Evolutionary conservation across 1,140 invertebrate species (phyloP).

Genomic region (Neodiprion fabricii): DNA sequence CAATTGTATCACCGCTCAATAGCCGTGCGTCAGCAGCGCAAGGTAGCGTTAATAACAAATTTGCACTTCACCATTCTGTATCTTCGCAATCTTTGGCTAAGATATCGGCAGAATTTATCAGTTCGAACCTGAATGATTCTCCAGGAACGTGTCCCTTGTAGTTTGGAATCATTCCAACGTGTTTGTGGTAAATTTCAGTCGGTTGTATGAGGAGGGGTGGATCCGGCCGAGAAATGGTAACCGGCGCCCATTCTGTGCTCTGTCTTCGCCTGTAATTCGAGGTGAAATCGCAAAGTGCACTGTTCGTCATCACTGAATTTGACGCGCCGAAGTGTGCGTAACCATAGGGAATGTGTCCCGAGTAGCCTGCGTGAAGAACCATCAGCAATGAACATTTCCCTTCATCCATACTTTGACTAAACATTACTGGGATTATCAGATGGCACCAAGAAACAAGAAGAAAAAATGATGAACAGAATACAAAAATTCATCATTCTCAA

Average conservation of each 20-base stretch:
- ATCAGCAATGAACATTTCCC: neutral
- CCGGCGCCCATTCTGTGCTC: slow-evolving; percentile 73
- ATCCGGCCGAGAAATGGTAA: slow-evolving; percentile 61
- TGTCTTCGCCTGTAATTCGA: slow-evolving; percentile 71
- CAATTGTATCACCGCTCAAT: no score
- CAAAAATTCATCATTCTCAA: neutral
- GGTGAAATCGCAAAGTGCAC: slow-evolving; percentile 71
- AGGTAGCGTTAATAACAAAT: no score
- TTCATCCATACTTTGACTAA: neutral
- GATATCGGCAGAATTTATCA: neutral
- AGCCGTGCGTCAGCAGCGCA: no score
- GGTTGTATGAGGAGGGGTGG: slow-evolving; percentile 59
- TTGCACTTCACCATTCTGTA: no score
- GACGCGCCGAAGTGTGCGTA: slow-evolving; percentile 69
- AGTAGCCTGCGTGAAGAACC: slow-evolving; percentile 62
- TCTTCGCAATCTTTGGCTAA: no score
- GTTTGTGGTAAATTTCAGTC: slow-evolving; percentile 71
- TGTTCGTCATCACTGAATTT: slow-evolving; percentile 68
- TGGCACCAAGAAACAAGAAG: neutral
- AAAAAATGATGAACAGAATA: neutral
- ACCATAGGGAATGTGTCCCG: slow-evolving; percentile 72
- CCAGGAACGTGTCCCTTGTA: slow-evolving; percentile 78
- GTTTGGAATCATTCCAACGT: slow-evolving; percentile 74
- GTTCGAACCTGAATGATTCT: slow-evolving; percentile 65
- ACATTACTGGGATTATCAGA: neutral